Base-by-base conservation (phyloP, 2,797 vertebrate species). In the Xenopus petersii region DNA sequence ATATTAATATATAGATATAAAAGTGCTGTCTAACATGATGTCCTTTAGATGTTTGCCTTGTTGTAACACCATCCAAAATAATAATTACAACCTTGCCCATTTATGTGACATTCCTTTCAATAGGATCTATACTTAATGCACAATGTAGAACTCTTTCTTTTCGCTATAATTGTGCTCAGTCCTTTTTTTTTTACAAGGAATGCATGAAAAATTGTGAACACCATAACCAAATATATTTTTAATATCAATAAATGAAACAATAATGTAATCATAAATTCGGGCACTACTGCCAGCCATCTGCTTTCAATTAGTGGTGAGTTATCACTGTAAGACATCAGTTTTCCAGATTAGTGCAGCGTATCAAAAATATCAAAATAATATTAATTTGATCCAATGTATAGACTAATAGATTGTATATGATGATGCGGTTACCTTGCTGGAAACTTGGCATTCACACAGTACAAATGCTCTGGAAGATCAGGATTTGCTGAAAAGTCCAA, bases 371-470 rank as follows among this genome's bases (percentile, higher is more conserved):
- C 61, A 75, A 67, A 74, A 67, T 33, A 74, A 65, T 74, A 59
- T 58, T 66, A 54, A 67, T 67, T 70, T 49, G 61, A 75, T 75
- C 67, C 74, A 75, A 70, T 64, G 70, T 75, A 64, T 60, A 75
- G 67, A 70, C 17, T 70, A 75, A 59, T 63, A 63, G 26, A 36
- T 11, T 75, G 16, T 65, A 59, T 70, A 70, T 70, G 67, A 63
- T 63, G 61, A 75, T 75, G 74, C 70, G 61, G 74, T 75, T 64
- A 70, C 62, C 74, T 70, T 75, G 64, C 64, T 62, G 61, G 74
- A 70, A 75, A 75, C 69, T 15, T 70, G 74, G 70, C 21, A 70
- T 58, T 21, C 55, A 17, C 13, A 63, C 48, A 47, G 21, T 70
- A 60, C 13, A 36, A 65, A 69, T 12, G 12, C 10, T 64, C 36